These are phyloP conservation scores for Pipra filicauda DNA, from an alignment of 2,113 vertebrate genomes.

Conservation along the genomic window DNA sequence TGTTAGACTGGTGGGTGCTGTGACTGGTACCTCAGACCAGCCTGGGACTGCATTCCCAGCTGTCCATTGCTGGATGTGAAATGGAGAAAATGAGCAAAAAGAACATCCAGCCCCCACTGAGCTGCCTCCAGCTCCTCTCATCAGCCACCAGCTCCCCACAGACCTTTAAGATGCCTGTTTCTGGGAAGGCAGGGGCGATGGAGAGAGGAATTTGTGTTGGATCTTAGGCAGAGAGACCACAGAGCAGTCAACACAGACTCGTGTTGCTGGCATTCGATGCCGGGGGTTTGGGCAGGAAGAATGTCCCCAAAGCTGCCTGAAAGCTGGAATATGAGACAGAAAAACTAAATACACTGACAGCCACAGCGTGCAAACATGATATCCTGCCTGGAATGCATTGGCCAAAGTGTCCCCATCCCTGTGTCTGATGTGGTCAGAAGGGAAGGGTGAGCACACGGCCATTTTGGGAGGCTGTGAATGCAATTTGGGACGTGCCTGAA, in stretches of 20 bases:
- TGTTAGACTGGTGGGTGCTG: background rate
- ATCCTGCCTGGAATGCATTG: slow-evolving; percentile 15
- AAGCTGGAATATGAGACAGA: background rate
- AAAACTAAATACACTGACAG: background rate
- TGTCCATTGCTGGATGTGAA: background rate
- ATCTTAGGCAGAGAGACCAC: background rate
- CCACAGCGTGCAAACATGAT: background rate
- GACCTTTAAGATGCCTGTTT: background rate
- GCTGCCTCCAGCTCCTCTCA: background rate
- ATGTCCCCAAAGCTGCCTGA: slow-evolving; percentile 8
- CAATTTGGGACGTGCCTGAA: background rate
- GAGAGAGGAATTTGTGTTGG: background rate
- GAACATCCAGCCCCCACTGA: background rate
- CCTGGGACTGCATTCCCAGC: background rate
- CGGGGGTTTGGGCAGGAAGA: background rate
- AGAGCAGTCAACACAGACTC: background rate
- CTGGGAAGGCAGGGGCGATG: background rate
- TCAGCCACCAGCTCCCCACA: background rate
- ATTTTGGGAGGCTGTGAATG: background rate
- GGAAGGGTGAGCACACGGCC: background rate
- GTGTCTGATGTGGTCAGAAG: background rate
- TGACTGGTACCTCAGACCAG: background rate
- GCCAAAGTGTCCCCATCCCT: background rate
- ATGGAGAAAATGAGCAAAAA: background rate
- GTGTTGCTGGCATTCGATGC: background rate